These are phyloP conservation scores for Gnatocerus cornutus DNA, from an alignment of 2,888 invertebrate species.

Conservation along the genomic window DNA sequence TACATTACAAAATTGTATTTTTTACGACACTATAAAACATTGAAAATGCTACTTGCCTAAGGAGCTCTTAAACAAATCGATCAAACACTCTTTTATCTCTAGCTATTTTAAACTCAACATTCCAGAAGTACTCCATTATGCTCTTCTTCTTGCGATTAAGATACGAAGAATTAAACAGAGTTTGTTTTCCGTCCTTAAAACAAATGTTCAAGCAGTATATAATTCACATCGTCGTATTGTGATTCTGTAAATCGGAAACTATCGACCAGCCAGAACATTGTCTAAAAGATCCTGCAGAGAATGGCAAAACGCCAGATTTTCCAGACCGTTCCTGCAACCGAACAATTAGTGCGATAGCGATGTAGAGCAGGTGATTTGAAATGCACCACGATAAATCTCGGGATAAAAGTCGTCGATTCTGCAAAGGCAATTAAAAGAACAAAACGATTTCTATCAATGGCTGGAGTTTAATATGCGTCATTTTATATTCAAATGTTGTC, in stretches of 20 bases:
- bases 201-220: conserved; percentile 1
- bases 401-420: conserved; percentile 23
- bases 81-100: neutral
- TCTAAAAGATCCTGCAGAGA: conserved; percentile 23
- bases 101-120: neutral
- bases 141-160: neutral
- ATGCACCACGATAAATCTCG: conserved; percentile 26
- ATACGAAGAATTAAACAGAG: conserved; percentile 3
- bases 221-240: conserved; percentile 11
- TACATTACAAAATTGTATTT: neutral
- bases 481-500: conserved; percentile 27
- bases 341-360: conserved; percentile 51
- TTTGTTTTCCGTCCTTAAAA: conserved; percentile 6
- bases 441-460: conserved; percentile 22
- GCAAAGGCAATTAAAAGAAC: conserved; percentile 18
- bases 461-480: conserved; percentile 23
- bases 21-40: no score
- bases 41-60: no score
- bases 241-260: conserved; percentile 23
- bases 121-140: neutral
- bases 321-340: conserved; percentile 24
- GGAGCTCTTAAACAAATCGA: no score
- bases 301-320: conserved; percentile 30
- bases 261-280: conserved; percentile 14
- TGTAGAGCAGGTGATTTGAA: conserved; percentile 52